Evolutionary conservation across 1,140 invertebrate species (phyloP), one percentile per base, ranked within the genome.

Genomic region (Drosophila kikkawai): DNA sequence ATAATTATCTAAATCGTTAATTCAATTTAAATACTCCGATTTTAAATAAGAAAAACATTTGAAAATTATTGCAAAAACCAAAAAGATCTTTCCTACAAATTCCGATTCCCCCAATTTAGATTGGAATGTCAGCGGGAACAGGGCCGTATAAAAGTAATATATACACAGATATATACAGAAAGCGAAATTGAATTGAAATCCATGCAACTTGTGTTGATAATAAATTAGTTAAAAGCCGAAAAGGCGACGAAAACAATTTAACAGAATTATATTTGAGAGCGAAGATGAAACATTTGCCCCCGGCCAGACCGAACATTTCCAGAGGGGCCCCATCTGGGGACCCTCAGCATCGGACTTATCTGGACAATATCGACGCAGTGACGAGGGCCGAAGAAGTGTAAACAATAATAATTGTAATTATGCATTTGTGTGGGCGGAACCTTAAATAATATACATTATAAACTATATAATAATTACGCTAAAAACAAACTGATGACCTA

Each of bases 331-430:
- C 41, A 58, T 53, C 60, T 80, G 76, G 55, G 66, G 63, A 51
- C 29, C 68, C 79, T 42, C 48, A 75, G 47, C 26, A 61, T 61
- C 48, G 65, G 29, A 7, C 36, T 17, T 56, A 39, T 56, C 45
- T 57, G 65, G 48, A 77, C 45, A 32, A 29, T 76, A 58, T 69
- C 26, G 78, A 45, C 69, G 55, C 57, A 64, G 41, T 63, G 39
- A 42, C 32, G 56, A 44, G 48, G 56, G 44, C 63, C 64, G 37
- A 67, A 73, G 37, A 75, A 73, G 34, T 67, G 79, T 48, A 75
- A 91, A 91, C 88, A 91, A 91, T 91, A 91, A 91, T 88, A 77
- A 91, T 90, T 91, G 79, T 91, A 91, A 91, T 91, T 80, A 70
- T 82, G 82, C 86, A 91, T 85, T 91, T 82, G 79, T 75, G 88